These are phyloP conservation scores for Laterallus jamaicensis DNA, from an alignment of 2,113 vertebrate genomes.

Conservation along the genomic window DNA sequence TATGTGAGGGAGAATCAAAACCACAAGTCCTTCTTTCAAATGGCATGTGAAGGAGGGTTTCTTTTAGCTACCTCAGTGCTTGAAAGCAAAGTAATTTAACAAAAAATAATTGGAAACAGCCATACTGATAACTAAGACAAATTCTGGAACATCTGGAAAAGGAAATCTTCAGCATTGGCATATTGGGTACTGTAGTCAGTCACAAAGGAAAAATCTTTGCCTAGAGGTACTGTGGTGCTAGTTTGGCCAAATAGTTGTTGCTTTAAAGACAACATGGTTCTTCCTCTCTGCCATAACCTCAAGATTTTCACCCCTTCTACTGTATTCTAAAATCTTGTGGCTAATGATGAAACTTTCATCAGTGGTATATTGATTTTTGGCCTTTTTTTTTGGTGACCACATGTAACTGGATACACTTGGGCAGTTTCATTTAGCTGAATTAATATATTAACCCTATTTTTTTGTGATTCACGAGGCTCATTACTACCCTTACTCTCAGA, in stretches of 20 bases:
- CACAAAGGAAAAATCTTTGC: background rate
- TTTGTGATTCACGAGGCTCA: background rate
- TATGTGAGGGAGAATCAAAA: background rate
- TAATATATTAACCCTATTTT: background rate
- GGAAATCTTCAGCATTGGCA: background rate
- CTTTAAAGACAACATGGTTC: background rate
- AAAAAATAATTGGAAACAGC: background rate
- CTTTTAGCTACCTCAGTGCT: background rate
- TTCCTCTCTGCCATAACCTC: background rate
- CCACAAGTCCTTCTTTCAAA: background rate
- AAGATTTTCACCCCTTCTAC: background rate
- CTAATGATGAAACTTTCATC: background rate
- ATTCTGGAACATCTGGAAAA: background rate
- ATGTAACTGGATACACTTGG: background rate
- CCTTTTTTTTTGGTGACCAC: background rate
- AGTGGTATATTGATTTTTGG: background rate
- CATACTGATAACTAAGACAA: background rate
- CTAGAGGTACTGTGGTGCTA: background rate
- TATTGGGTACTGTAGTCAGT: background rate
- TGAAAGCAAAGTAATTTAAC: background rate
- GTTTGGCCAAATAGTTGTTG: background rate
- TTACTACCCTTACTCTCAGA: background rate
- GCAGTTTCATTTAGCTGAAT: background rate
- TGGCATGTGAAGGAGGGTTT: background rate
- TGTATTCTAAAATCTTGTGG: background rate